A percentile compares a stretch with the other conserved stretches of the same genome.
phyloP scores from a whole-genome alignment of 1,140 invertebrate species.

The Drosophila tani region DNA sequence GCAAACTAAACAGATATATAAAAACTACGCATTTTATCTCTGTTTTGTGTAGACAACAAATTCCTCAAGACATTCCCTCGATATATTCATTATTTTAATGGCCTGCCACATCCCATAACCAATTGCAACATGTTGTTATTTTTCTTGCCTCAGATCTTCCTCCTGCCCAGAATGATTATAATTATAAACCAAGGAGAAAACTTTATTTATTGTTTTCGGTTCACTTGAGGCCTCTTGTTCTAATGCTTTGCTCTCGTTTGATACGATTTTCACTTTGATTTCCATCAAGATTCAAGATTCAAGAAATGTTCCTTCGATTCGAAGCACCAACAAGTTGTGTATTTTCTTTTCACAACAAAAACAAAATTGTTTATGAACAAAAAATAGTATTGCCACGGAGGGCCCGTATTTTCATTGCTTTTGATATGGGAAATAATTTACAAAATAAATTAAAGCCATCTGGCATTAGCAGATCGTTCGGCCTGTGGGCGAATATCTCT shows the following conservation, averaged over 20 bases:
- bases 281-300: slow-evolving; percentile 30
- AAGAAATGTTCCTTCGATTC: slow-evolving; percentile 8
- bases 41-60: neutral
- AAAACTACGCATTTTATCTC: neutral
- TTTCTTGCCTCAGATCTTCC: slow-evolving; percentile 8
- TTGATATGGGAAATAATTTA: slow-evolving; percentile 80
- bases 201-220: slow-evolving; percentile 48
- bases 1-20: neutral
- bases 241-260: slow-evolving; percentile 10
- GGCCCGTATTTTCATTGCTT: slow-evolving; percentile 61
- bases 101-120: neutral
- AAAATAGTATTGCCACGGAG: slow-evolving; percentile 29
- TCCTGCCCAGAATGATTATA: slow-evolving; percentile 21
- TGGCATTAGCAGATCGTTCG: slow-evolving; percentile 67
- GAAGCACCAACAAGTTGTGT: slow-evolving; percentile 25
- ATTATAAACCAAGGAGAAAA: slow-evolving; percentile 47
- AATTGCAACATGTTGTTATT: slow-evolving; percentile 29
- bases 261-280: slow-evolving; percentile 37
- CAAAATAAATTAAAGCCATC: slow-evolving; percentile 79
- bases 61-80: neutral
- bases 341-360: slow-evolving; percentile 43
- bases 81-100: slow-evolving; percentile 26
- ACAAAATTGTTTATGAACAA: slow-evolving; percentile 58
- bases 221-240: slow-evolving; percentile 23
- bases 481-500: slow-evolving; percentile 2